phyloP scores from a whole-genome alignment of 37 sponge, comb jelly and placozoan species.

The Ephydatia muelleri region DNA sequence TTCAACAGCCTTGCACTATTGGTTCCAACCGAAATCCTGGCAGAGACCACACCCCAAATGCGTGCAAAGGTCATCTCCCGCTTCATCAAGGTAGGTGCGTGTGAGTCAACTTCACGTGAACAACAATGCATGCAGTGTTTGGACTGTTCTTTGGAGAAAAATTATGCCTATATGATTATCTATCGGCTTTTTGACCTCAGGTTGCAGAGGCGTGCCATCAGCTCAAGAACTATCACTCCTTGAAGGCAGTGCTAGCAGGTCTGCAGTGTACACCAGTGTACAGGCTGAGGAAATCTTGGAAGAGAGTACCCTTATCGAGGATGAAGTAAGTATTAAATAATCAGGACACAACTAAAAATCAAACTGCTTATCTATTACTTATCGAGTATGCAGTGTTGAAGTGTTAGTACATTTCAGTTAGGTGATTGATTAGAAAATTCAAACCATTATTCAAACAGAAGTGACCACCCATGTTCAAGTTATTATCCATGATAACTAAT shows the following conservation, averaged over 20 bases:
- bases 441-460: too few species aligned
- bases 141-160: too few species aligned
- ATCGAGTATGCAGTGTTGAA: too few species aligned
- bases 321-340: conserved; percentile 52
- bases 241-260: conserved; percentile 73
- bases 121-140: too few species aligned
- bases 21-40: conserved; percentile 38
- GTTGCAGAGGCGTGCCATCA: conserved; percentile 52
- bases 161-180: too few species aligned
- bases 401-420: too few species aligned
- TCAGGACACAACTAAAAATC: too few species aligned
- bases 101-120: too few species aligned
- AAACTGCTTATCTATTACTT: too few species aligned
- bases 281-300: conserved; percentile 65
- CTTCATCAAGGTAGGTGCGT: conserved; percentile 45
- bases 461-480: too few species aligned
- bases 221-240: conserved; percentile 66
- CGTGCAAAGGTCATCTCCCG: conserved; percentile 35
- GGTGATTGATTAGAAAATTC: too few species aligned
- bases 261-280: conserved; percentile 60
- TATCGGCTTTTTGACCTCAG: conserved; percentile 24
- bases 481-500: too few species aligned
- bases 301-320: conserved; percentile 50
- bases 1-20: conserved; percentile 49
- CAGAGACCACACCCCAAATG: conserved; percentile 14